Conservation (phyloP, 2,113 vertebrate species). For the Salvelinus alpinus region DNA sequence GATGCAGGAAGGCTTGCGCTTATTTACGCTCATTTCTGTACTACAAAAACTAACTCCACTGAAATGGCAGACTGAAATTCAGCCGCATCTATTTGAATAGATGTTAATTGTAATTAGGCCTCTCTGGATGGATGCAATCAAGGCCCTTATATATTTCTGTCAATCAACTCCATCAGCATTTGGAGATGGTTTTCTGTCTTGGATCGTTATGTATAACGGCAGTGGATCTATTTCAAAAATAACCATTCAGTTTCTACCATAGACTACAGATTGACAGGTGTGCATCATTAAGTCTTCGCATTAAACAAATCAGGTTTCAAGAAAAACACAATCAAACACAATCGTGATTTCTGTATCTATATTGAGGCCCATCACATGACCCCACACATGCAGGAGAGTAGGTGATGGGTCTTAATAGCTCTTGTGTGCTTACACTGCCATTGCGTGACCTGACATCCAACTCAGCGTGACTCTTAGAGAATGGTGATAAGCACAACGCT, state of each 20-base stretch:
- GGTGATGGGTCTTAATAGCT: not conserved
- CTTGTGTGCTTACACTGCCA: not conserved
- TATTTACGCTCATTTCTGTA: constrained; percentile 22
- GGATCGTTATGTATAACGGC: not conserved
- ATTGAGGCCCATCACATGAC: not conserved
- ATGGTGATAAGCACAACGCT: constrained; percentile 9
- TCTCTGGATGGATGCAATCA: constrained; percentile 7
- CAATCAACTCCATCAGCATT: not conserved
- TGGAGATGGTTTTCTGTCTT: not conserved
- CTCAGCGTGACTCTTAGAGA: constrained; percentile 15
- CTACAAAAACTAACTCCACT: not conserved
- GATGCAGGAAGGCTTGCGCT: constrained; percentile 26
- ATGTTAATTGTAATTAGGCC: constrained; percentile 28
- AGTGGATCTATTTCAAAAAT: not conserved
- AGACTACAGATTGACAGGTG: not conserved
- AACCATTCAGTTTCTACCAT: too few relatives aligned
- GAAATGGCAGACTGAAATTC: constrained; percentile 16
- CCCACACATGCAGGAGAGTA: not conserved
- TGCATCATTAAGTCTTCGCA: too few relatives aligned
- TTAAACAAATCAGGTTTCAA: too few relatives aligned
- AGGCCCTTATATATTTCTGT: not conserved
- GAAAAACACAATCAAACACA: too few relatives aligned
- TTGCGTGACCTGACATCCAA: constrained; percentile 24
- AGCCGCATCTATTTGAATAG: constrained; percentile 40
- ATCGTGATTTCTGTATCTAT: too few relatives aligned